phyloP scores from a whole-genome alignment of 2,888 invertebrate species.

The Xestia ashworthii region DNA sequence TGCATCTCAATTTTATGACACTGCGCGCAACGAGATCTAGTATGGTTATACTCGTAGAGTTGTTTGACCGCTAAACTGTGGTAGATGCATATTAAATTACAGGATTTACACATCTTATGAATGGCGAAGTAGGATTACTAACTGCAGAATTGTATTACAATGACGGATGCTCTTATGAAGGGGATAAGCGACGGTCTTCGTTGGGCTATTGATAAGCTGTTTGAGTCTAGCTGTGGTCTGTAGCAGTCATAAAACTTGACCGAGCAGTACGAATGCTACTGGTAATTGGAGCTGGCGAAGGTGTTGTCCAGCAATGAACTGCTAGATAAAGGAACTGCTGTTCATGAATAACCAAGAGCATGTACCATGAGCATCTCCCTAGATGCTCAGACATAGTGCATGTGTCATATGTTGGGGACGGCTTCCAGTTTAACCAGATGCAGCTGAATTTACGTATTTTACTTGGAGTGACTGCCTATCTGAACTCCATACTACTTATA shows the following conservation, averaged over 20 bases:
- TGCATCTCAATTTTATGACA: conserved; percentile 79
- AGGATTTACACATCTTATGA: not conserved
- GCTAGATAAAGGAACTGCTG: not conserved
- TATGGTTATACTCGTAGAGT: conserved; percentile 65
- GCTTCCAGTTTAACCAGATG: too few species aligned
- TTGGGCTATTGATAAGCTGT: too few species aligned
- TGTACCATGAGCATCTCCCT: not conserved
- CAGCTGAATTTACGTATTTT: too few species aligned
- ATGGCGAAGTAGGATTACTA: not conserved
- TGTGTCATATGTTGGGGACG: not conserved
- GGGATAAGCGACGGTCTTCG: not conserved
- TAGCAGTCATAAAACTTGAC: not conserved
- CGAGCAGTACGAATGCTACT: not conserved
- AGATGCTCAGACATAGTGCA: not conserved
- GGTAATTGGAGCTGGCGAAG: not conserved
- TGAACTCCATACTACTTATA: too few species aligned
- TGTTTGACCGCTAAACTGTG: conserved; percentile 39
- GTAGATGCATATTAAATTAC: not conserved
- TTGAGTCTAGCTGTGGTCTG: not conserved
- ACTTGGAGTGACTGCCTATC: too few species aligned
- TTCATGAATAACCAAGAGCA: not conserved
- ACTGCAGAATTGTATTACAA: not conserved
- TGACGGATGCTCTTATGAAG: not conserved
- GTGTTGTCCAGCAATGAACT: not conserved
- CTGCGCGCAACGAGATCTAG: conserved; percentile 66